Conservation (phyloP, 2,888 invertebrate genomes). For the Willowsia nigromaculata region DNA sequence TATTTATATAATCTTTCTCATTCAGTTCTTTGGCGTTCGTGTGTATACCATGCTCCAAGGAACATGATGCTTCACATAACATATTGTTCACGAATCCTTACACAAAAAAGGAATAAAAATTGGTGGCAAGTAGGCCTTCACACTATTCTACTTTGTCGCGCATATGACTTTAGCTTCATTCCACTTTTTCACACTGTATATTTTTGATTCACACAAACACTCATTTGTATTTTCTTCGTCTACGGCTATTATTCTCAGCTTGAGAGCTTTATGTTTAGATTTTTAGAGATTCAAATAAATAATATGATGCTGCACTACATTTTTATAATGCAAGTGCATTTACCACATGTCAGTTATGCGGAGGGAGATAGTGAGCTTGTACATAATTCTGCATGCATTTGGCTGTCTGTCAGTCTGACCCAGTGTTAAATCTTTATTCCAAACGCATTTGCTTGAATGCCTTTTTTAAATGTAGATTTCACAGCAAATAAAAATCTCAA, state of each 20-base stretch:
- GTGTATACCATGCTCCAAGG: background rate
- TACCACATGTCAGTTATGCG: background rate
- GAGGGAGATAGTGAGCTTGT: background rate
- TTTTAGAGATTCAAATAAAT: too few species aligned
- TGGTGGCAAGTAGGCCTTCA: background rate
- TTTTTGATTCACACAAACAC: too few species aligned
- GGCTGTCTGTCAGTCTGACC: background rate
- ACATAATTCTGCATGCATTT: background rate
- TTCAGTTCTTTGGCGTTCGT: background rate
- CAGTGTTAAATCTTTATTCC: too few species aligned
- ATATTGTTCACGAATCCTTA: background rate
- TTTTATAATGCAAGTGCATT: background rate
- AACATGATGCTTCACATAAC: slow-evolving; percentile 29
- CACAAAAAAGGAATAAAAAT: slow-evolving; percentile 35
- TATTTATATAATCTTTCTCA: slow-evolving; percentile 21
- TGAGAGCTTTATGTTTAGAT: too few species aligned
- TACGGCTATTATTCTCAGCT: too few species aligned
- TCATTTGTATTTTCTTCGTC: too few species aligned
- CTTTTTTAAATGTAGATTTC: too few species aligned
- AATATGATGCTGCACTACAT: background rate
- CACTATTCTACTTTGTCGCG: background rate
- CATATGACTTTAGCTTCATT: too few species aligned
- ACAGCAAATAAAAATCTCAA: background rate
- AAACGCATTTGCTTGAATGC: too few species aligned
- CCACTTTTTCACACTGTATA: background rate